phyloP scores from a whole-genome alignment of 2,888 invertebrate species.

The Mimas tiliae region DNA sequence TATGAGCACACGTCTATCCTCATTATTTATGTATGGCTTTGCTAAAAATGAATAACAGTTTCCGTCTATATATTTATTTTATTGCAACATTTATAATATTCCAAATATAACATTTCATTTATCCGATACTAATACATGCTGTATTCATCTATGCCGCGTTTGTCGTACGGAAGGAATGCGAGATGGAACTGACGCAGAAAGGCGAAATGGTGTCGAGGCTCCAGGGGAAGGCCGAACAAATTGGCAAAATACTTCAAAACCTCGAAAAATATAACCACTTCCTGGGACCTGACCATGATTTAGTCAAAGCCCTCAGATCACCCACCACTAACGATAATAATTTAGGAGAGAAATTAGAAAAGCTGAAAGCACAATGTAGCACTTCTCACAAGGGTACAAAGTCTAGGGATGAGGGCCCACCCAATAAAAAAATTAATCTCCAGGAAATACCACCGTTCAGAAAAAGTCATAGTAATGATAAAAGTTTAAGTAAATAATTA shows the following conservation, averaged over 20 bases:
- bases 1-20: neutral
- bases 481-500: slow-evolving; percentile 50
- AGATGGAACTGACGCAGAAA: slow-evolving; percentile 97
- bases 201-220: slow-evolving; percentile 97
- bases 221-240: slow-evolving; percentile 97
- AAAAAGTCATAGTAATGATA: slow-evolving; percentile 63
- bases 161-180: slow-evolving; percentile 91
- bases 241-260: slow-evolving; percentile 96
- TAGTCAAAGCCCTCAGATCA: slow-evolving; percentile 79
- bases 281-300: slow-evolving; percentile 85
- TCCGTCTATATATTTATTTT: neutral
- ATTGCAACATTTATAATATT: slow-evolving; percentile 13
- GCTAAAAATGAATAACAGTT: neutral
- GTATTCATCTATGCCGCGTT: slow-evolving; percentile 79
- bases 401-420: slow-evolving; percentile 83
- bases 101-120: slow-evolving; percentile 29
- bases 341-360: slow-evolving; percentile 70
- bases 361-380: slow-evolving; percentile 68
- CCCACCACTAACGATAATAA: slow-evolving; percentile 73
- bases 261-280: slow-evolving; percentile 94
- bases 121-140: slow-evolving; percentile 72
- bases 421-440: slow-evolving; percentile 79
- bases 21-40: slow-evolving; percentile 12
- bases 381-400: slow-evolving; percentile 76
- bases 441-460: slow-evolving; percentile 84